Conservation (phyloP, 2,888 invertebrate genomes). For the Pseudolycoriella hygida region DNA sequence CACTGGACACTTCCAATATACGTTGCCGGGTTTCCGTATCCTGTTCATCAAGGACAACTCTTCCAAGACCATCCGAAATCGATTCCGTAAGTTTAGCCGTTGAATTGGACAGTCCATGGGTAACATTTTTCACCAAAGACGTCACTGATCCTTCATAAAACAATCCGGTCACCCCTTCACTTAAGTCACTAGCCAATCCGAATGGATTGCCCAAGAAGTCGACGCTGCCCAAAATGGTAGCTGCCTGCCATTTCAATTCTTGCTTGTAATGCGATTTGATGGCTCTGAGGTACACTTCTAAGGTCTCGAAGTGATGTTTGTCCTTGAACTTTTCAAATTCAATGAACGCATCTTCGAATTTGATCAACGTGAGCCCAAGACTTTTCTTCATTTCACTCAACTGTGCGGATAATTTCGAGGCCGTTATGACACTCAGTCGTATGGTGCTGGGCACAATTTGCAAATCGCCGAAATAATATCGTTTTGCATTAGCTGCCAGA, state of each 20-base stretch:
- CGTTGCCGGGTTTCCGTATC: slow-evolving; percentile 80
- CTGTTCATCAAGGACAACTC: slow-evolving; percentile 75
- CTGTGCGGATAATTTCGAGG: slow-evolving; percentile 60
- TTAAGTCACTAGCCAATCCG: slow-evolving; percentile 88
- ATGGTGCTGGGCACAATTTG: slow-evolving; percentile 68
- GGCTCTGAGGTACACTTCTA: slow-evolving; percentile 62
- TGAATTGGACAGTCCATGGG: slow-evolving; percentile 93
- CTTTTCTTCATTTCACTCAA: slow-evolving; percentile 67
- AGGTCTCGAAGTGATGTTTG: slow-evolving; percentile 82
- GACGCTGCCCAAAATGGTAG: slow-evolving; percentile 85
- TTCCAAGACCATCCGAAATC: slow-evolving; percentile 77
- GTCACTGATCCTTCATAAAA: slow-evolving; percentile 85
- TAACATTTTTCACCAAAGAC: slow-evolving; percentile 84
- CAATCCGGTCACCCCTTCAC: slow-evolving; percentile 84
- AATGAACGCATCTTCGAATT: slow-evolving; percentile 92
- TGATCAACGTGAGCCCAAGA: slow-evolving; percentile 73
- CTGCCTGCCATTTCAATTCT: slow-evolving; percentile 87
- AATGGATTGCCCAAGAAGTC: slow-evolving; percentile 96
- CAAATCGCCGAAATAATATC: slow-evolving; percentile 75
- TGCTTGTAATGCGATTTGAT: slow-evolving; percentile 75
- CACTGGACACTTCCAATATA: slow-evolving; percentile 40
- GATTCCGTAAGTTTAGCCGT: slow-evolving; percentile 91
- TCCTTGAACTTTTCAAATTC: slow-evolving; percentile 77
- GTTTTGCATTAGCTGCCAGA: slow-evolving; percentile 58
- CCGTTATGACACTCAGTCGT: slow-evolving; percentile 76